These are phyloP conservation scores for Luperina nickerlii DNA, from an alignment of 2,888 invertebrate genomes.

Conservation along the genomic window DNA sequence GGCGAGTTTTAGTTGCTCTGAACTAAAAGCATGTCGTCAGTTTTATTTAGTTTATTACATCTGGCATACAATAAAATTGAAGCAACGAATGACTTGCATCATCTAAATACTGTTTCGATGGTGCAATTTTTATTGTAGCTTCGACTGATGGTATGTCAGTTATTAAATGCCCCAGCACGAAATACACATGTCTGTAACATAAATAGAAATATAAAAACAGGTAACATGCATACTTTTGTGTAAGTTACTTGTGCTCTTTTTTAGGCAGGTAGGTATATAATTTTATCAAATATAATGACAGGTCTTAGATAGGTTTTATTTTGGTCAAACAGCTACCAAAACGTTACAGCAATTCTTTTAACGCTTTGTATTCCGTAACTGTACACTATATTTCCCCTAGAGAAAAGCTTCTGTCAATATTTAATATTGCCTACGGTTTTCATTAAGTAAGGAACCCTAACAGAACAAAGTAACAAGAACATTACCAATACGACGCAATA, in stretches of 20 bases:
- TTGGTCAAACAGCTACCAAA: not conserved
- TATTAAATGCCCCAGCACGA: too few relatives aligned
- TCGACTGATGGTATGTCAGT: too few relatives aligned
- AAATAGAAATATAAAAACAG: too few relatives aligned
- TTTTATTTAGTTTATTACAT: too few relatives aligned
- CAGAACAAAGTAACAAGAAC: constrained; percentile 35
- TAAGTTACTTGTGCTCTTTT: not conserved
- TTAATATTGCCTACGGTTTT: constrained; percentile 11
- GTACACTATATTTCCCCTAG: constrained; percentile 7
- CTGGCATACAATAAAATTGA: too few relatives aligned
- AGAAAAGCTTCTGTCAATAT: constrained; percentile 24
- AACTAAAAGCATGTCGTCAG: too few relatives aligned
- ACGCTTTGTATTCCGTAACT: not conserved
- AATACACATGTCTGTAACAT: too few relatives aligned
- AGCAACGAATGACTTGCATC: too few relatives aligned
- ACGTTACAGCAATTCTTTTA: too few relatives aligned
- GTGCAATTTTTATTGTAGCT: too few relatives aligned
- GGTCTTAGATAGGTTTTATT: not conserved
- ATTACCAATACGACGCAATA: constrained; percentile 46
- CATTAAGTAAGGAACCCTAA: constrained; percentile 9
- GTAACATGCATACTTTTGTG: not conserved
- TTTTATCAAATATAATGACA: not conserved
- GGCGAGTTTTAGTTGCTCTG: too few relatives aligned
- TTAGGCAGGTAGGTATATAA: not conserved
- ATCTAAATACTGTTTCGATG: too few relatives aligned